Evolutionary conservation across 2,888 invertebrate genomes (phyloP).

Genomic region (Parapristionchus giblindavisi): DNA sequence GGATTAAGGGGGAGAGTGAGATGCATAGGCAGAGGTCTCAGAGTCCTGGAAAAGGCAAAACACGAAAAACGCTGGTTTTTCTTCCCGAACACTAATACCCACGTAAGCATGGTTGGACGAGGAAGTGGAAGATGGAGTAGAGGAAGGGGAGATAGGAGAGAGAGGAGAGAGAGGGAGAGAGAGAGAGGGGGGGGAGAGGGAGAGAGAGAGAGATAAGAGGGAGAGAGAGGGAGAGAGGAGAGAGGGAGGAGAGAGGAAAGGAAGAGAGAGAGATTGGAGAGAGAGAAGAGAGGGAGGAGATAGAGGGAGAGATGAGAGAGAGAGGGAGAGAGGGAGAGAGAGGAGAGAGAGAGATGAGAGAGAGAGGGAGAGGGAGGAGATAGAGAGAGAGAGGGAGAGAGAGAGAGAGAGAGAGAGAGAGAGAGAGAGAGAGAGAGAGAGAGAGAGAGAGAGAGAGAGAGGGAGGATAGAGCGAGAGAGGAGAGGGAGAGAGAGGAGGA

Average conservation of each 20-base stretch:
- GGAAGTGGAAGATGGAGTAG: neutral
- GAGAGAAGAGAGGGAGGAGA: neutral
- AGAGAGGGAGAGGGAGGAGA: neutral
- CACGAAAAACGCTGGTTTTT: too few species aligned
- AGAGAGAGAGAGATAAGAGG: neutral
- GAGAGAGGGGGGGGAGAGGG: constrained; percentile 1
- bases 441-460: neutral
- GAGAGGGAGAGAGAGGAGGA: too few species aligned
- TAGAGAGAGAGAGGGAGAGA: neutral
- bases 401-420: neutral
- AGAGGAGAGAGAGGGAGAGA: neutral
- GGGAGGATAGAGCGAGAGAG: neutral
- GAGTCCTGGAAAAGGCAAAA: neutral
- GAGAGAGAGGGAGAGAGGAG: neutral
- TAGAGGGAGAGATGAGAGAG: neutral
- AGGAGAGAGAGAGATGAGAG: neutral
- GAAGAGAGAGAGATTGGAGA: neutral
- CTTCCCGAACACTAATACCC: too few species aligned
- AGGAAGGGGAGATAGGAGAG: neutral
- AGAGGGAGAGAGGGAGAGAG: neutral
- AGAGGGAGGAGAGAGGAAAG: neutral
- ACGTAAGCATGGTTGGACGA: neutral
- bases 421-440: neutral
- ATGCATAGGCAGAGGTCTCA: too few species aligned
- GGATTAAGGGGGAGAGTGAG: neutral